phyloP scores from a whole-genome alignment of 2,888 invertebrate species.

The Morinoia aosen region DNA sequence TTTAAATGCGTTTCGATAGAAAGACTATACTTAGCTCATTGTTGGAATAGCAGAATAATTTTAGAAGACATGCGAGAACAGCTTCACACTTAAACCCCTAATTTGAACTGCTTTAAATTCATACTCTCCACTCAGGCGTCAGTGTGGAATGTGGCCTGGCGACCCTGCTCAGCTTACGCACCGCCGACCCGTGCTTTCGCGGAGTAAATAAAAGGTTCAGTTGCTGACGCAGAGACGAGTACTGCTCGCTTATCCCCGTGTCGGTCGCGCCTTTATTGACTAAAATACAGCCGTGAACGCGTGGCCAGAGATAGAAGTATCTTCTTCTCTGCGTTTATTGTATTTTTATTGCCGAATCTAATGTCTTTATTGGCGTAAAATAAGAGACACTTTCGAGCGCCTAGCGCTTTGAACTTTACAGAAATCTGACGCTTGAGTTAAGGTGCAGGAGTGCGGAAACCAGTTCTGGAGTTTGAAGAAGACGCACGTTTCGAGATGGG shows the following conservation, averaged over 20 bases:
- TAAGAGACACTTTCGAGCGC: background rate
- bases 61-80: background rate
- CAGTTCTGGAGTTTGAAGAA: background rate
- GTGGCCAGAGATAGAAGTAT: background rate
- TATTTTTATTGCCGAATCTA: background rate
- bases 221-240: background rate
- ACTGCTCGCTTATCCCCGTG: background rate
- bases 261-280: background rate
- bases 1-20: background rate
- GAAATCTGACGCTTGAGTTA: background rate
- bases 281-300: background rate
- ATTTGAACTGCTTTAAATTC: background rate
- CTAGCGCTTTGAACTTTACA: background rate
- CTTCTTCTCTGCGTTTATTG: background rate
- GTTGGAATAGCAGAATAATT: background rate
- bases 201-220: background rate
- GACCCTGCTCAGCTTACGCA: too few species aligned
- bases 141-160: too few species aligned
- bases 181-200: too few species aligned
- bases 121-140: background rate
- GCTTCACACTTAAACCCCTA: background rate
- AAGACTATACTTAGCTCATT: background rate
- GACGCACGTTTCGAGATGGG: too few species aligned
- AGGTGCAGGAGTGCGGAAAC: background rate
- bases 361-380: slow-evolving; percentile 12